phyloP scores from a whole-genome alignment of 2,113 vertebrate species.

The Solenodon paradoxus region DNA sequence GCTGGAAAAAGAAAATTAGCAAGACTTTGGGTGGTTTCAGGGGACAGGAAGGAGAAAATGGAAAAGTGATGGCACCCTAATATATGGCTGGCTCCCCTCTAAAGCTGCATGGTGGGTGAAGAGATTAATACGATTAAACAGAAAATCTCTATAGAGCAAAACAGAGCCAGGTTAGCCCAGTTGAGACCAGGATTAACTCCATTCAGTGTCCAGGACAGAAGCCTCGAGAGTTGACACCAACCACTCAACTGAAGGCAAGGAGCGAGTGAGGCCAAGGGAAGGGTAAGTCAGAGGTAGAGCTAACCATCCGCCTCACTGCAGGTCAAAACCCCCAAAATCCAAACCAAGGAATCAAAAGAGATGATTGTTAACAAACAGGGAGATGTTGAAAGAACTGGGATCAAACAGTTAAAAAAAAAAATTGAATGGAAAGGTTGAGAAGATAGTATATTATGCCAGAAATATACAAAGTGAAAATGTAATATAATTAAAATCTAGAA shows the following conservation, averaged over 20 bases:
- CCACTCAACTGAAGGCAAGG: background rate
- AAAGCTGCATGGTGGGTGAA: background rate
- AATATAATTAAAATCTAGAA: background rate
- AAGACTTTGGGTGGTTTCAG: background rate
- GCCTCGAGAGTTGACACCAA: fast-evolving
- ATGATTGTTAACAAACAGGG: background rate
- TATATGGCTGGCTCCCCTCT: background rate
- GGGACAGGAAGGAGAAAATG: background rate
- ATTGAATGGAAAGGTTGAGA: background rate
- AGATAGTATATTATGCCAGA: background rate
- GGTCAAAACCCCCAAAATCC: too few relatives aligned
- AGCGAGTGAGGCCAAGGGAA: background rate
- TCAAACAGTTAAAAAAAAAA: background rate
- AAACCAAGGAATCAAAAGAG: background rate
- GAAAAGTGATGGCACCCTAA: background rate
- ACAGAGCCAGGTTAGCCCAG: fast-evolving
- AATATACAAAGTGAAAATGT: background rate
- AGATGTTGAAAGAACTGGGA: background rate
- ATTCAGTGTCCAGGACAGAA: background rate
- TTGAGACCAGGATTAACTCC: background rate
- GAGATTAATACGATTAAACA: background rate
- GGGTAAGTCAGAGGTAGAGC: background rate
- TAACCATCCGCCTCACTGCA: background rate
- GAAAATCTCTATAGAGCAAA: background rate
- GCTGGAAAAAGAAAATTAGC: background rate